phyloP scores from a whole-genome alignment of 2,113 vertebrate species.

The Pionites leucogaster region DNA sequence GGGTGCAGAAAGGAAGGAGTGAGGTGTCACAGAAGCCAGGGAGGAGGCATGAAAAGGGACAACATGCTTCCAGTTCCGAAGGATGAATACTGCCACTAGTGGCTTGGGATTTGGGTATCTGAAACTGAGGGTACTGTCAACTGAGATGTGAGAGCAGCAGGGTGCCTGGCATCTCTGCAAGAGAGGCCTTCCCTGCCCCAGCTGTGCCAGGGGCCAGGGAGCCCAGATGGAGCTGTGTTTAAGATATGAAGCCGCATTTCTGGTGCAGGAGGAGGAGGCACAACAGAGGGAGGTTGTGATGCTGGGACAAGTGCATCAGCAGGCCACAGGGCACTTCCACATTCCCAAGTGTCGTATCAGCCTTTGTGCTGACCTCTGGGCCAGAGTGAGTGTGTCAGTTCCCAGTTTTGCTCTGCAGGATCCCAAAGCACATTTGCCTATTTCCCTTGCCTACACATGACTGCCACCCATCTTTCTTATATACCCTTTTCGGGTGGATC shows the following conservation, averaged over 20 bases:
- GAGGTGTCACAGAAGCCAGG: not conserved
- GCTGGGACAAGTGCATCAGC: not conserved
- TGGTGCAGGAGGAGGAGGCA: not conserved
- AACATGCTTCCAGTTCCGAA: not conserved
- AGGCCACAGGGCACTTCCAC: not conserved
- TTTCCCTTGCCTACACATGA: not conserved
- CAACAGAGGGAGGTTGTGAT: not conserved
- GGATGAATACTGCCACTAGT: not conserved
- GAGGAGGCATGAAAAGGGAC: not conserved
- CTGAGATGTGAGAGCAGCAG: not conserved
- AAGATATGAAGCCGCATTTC: not conserved
- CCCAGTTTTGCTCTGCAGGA: not conserved
- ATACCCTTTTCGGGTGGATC: not conserved
- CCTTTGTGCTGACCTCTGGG: not conserved
- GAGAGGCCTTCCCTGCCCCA: not conserved
- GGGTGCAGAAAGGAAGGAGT: not conserved
- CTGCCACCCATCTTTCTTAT: not conserved
- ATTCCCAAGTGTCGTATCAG: not conserved
- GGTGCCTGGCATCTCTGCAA: not conserved
- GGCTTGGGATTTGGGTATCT: not conserved
- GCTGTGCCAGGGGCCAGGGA: not conserved
- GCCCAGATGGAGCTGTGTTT: rapidly evolving
- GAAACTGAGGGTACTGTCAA: not conserved
- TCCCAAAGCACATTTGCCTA: not conserved
- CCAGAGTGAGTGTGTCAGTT: not conserved